Base-by-base conservation (phyloP, 30 jellyfish, hydroid and myxozoan genomes). In the Chrysaora quinquecirrha region DNA sequence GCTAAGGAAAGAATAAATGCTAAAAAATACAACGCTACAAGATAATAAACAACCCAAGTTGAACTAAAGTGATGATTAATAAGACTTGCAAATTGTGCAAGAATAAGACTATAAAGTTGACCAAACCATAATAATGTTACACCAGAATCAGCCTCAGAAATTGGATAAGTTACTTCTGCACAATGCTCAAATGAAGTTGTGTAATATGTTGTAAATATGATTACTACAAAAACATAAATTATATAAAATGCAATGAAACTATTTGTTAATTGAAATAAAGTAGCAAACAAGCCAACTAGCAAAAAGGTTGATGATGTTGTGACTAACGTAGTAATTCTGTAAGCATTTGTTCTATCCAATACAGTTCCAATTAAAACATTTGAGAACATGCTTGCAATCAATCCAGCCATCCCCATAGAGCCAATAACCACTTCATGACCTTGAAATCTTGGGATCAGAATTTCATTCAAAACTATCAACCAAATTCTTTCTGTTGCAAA, bases 121-220 rank as follows among this genome's bases (percentile, higher is more conserved):
- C 80, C 92, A 1, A 69, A 47, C 92, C 92, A 82, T 16, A 82
- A 34, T 0, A 82, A 76, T 3, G 70, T 1, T 12, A 82, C 85
- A 28, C 88, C 89, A 25, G 96, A 85, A 28, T 28, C 49, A 18
- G 84, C 87, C 35, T 75, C 89, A 1, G 96, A 75, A 3, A 85
- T 48, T 1, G 96, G 88, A 23, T 69, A 80, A 14, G 98, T 82
- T 49, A 93, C 34, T 28, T 81, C 95, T 1, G 96, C 91, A 34
- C 97, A 34, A 33, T 93, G 98, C 3, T 89, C 94, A 64, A 93
- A 86, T 0, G 98, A 96, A 1, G 89, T 70, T 25, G 98, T 93
- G 84, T 86, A 87, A 76, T 93, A 93, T 10, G 85, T 56, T 30
- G 46, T 34, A 34, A 69, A 82, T 27, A 82, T 50, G 1, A 18